Evolutionary conservation across 2,113 vertebrate genomes (phyloP).

Genomic region (Symphodus melops): DNA sequence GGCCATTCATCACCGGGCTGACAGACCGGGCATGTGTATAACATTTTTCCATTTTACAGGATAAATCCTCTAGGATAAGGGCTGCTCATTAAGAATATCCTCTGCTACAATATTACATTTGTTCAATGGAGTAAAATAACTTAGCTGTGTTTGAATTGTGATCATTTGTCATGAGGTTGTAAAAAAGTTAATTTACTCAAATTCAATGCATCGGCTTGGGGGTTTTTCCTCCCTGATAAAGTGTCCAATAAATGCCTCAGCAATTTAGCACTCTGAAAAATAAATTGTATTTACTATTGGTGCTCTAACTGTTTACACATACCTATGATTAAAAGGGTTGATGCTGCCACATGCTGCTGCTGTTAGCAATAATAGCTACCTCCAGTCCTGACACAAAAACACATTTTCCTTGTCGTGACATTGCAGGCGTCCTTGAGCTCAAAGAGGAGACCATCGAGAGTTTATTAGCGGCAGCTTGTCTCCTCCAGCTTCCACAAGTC

Average conservation of each 20-base stretch:
- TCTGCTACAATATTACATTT: background rate
- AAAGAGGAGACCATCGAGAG: conserved; percentile 98
- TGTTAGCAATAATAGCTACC: background rate
- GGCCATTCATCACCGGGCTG: conserved; percentile 31
- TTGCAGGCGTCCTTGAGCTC: conserved; percentile 91
- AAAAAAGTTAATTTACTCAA: background rate
- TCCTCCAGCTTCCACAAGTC: conserved; percentile 95
- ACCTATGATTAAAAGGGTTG: conserved; percentile 10
- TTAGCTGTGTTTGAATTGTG: too few relatives aligned
- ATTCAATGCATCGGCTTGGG: too few relatives aligned
- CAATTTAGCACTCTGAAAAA: background rate
- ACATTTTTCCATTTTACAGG: conserved; percentile 23
- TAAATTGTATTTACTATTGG: background rate
- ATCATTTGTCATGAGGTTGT: background rate
- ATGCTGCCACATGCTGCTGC: background rate
- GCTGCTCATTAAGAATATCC: background rate
- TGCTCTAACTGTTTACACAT: background rate
- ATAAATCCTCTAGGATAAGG: conserved; percentile 13
- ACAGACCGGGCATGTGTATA: conserved; percentile 10
- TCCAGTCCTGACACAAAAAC: conserved; percentile 10
- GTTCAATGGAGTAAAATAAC: background rate
- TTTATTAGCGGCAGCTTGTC: conserved; percentile 93
- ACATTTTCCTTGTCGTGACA: conserved; percentile 43
- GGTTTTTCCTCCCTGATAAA: too few relatives aligned
- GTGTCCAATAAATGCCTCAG: too few relatives aligned